Base-by-base conservation (phyloP, 2,113 vertebrate genomes). In the Microcebus lehilahytsara region DNA sequence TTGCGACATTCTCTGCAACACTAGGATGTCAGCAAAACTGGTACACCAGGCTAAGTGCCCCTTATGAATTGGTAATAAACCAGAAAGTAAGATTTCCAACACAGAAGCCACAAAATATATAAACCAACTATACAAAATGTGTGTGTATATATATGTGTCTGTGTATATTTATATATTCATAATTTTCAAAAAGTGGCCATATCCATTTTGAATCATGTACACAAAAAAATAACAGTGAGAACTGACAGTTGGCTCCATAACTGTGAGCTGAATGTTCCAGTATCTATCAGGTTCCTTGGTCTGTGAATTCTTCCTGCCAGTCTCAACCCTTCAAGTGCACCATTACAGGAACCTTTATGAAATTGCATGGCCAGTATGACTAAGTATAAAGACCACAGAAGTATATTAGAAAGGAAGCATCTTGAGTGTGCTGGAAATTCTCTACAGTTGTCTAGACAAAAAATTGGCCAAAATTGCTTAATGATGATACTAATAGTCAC, bases 351-450 rank as follows among this genome's bases (percentile, higher is more conserved):
- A 27, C 32, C 10, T 23, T 60, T 40, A 62, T 64, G 23, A 72
- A 78, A 30, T 37, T 25, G 32, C 77, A 72, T 0, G 0, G 58
- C 14, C 69, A 58, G n/a, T 17, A 9, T 17, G 4, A 56, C 1
- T 7, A 37, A 84, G 23, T 22, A 32, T 17, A 69, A 64, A 96
- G 34, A n/a, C 51, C 64, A 85, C n/a, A 87, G 51, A 78, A 16
- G 49, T 30, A 46, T 4, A 49, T 2, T 49, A 14, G 51, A 16
- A 71, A 56, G 42, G n/a, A 89, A 49, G 62, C 32, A 30, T 9
- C 51, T 64, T 93, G 22, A 75, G 5, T 40, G 42, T 49, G 7
- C 78, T 71, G 42, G 46, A 94, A n/a, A 88, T 69, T 49, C 81
- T 72, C 62, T 86, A n/a, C 40, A 1, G 62, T 86, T 66, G 81